Percentiles rank a stretch among this genome's conserved stretches.
Evolutionary conservation across 2,797 vertebrate genomes (phyloP).

Genomic region (Schizothorax lantsangensis): DNA sequence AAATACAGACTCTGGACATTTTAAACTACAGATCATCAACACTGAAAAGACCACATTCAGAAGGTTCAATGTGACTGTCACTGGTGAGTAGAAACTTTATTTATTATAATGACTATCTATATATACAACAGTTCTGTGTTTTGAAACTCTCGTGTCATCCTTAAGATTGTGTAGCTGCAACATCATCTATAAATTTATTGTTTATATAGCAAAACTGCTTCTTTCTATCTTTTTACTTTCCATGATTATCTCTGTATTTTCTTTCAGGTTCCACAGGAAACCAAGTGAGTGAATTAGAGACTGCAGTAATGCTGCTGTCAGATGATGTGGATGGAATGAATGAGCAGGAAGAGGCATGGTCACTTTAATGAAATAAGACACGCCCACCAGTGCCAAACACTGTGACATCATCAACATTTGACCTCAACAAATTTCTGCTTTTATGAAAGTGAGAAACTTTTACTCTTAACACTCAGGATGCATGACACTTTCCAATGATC

Average conservation of each 20-base stretch:
- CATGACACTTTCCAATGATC: neutral
- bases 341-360: neutral
- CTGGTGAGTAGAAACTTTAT: neutral
- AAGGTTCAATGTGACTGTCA: neutral
- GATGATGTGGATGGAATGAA: neutral
- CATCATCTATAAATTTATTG: neutral
- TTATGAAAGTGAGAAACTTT: neutral
- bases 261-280: neutral
- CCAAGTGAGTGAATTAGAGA: neutral
- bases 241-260: neutral
- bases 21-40: neutral
- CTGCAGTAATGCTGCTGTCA: neutral
- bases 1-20: neutral
- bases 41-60: neutral
- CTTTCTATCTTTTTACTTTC: neutral
- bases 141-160: neutral
- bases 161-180: neutral
- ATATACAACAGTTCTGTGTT: neutral
- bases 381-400: neutral
- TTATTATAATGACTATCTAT: neutral
- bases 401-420: neutral
- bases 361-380: neutral
- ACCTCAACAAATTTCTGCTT: neutral
- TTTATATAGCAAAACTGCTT: neutral
- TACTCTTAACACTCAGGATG: neutral